phyloP scores from a whole-genome alignment of 2,113 vertebrate species.

The Pardalotus punctatus region DNA sequence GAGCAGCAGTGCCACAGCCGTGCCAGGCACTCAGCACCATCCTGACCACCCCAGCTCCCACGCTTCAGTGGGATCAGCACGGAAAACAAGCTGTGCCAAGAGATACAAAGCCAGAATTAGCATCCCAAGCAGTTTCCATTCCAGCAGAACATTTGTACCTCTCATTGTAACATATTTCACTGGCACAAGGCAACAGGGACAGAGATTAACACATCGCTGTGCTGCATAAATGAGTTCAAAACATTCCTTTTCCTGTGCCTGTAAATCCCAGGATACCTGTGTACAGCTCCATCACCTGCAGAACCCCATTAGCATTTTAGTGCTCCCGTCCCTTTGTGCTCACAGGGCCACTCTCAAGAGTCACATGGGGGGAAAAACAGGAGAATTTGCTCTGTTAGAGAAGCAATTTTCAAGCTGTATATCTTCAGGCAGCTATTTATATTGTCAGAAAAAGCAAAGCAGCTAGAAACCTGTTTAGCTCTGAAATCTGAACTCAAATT shows the following conservation, averaged over 20 bases:
- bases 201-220: neutral
- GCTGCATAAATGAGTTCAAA: neutral
- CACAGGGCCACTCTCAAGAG: neutral
- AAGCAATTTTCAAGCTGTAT: neutral
- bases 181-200: neutral
- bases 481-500: neutral
- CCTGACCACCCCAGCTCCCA: neutral
- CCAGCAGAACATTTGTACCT: neutral
- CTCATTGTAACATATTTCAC: neutral
- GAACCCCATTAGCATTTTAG: neutral
- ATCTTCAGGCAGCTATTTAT: neutral
- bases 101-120: neutral
- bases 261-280: neutral
- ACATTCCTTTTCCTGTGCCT: neutral
- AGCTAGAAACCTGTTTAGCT: neutral
- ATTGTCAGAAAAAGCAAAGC: neutral
- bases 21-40: neutral
- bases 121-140: neutral
- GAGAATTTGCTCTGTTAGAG: neutral
- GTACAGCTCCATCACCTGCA: neutral
- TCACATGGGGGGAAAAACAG: neutral
- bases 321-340: neutral
- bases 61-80: accelerated
- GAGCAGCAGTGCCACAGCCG: neutral
- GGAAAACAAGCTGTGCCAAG: neutral